These are phyloP conservation scores for Drosophila sp. DNA, from an alignment of 1,140 invertebrate species.

Conservation along the genomic window DNA sequence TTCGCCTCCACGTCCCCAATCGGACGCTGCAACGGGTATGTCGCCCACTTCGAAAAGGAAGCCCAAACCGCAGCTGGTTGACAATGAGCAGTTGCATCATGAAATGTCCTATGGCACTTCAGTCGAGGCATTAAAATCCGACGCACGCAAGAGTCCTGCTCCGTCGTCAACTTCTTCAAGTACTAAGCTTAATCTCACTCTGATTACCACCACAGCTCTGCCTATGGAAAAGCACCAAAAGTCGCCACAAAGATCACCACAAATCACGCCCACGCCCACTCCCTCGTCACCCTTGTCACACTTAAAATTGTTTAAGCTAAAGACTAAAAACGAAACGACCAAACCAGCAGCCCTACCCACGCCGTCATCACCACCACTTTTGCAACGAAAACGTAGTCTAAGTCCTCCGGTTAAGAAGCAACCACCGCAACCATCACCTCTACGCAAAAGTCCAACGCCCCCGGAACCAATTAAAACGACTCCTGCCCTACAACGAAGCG, in stretches of 20 bases:
- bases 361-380: conserved; percentile 29
- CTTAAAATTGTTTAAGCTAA: conserved; percentile 56
- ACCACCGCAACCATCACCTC: conserved; percentile 8
- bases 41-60: conserved; percentile 70
- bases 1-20: conserved; percentile 65
- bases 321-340: conserved; percentile 42
- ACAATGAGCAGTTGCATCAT: conserved; percentile 75
- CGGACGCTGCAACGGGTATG: conserved; percentile 72
- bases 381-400: conserved; percentile 46
- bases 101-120: conserved; percentile 82
- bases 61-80: conserved; percentile 69
- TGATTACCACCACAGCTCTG: conserved; percentile 58
- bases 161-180: conserved; percentile 25
- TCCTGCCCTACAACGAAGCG: conserved; percentile 66
- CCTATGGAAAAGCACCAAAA: conserved; percentile 17
- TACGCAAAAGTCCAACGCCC: conserved; percentile 71
- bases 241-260: conserved; percentile 45
- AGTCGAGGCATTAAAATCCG: conserved; percentile 68
- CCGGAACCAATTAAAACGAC: conserved; percentile 69
- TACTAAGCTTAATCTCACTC: conserved; percentile 56
- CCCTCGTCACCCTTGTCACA: conserved; percentile 18
- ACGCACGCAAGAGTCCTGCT: conserved; percentile 72
- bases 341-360: conserved; percentile 53
- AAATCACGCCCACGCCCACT: background rate
- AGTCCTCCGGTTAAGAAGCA: conserved; percentile 44